Evolutionary conservation across 2,797 vertebrate species (phyloP), one percentile per base, ranked within the genome.

Genomic region (Clarias pachynema): DNA sequence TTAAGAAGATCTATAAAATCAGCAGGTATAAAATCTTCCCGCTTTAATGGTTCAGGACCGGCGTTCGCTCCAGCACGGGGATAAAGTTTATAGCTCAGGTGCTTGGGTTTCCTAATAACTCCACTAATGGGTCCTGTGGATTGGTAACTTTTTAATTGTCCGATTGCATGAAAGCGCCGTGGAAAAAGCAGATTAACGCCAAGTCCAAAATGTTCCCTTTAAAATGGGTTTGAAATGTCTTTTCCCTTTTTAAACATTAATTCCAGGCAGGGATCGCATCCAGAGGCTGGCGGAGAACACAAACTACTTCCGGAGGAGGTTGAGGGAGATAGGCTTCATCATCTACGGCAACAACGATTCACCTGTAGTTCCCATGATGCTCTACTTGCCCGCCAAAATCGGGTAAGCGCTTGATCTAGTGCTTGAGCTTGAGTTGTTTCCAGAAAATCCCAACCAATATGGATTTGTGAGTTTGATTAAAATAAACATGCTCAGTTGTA

Each of bases 311-410:
- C 94, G 96, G 81, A 95, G 94, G 84, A 92, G 94, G 82, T 94
- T 97, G 87, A 95, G 94, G 84, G 93, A 96, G 85, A 95, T 96
- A 95, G 96, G 96, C 78, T 97, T 97, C 91, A 97, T 97, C 89
- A 96, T 96, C 90, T 97, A 97, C 59, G 96, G 96, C 86, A 97
- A 97, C 89, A 94, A 96, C 90, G 96, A 97, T 81, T 97, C 96
- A 18, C 96, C 96, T 8, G 95, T 97, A 86, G 95, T 97, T 88
- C 96, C 96, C 90, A 89, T 97, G 89, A 97, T 97, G 96, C 92
- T 97, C 62, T 97, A 97, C 89, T 94, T 97, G 96, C 96, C 96
- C 4, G 96, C 96, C 91, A 97, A 97, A 93, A 96, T 97, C 63
- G 96, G 96, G 92, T 92, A 94, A 94, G 92, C 85, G 3, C 16